phyloP scores from a whole-genome alignment of 1,140 invertebrate genomes.

The Brachionus calyciflorus region DNA sequence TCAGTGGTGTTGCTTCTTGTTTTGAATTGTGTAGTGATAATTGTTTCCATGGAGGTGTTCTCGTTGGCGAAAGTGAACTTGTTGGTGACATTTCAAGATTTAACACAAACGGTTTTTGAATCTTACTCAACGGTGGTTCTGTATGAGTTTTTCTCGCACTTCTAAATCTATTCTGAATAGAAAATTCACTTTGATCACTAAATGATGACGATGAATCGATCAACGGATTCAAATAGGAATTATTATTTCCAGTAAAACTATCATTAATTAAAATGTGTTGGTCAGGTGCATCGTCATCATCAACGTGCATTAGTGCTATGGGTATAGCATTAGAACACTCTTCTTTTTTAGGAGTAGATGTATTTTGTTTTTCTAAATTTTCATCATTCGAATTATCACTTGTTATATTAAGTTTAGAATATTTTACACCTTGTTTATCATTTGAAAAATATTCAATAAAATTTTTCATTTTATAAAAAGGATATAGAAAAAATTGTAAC shows the following conservation, averaged over 20 bases:
- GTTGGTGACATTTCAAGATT: constrained; percentile 27
- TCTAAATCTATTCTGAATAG: constrained; percentile 5
- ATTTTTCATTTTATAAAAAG: background rate
- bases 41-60: constrained; percentile 43
- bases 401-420: background rate
- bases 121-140: background rate
- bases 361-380: constrained; percentile 32
- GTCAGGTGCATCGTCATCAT: constrained; percentile 36
- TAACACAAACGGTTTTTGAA: background rate
- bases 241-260: constrained; percentile 13
- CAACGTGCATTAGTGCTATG: background rate
- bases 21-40: constrained; percentile 1
- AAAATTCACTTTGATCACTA: constrained; percentile 39
- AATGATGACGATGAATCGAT: constrained; percentile 34
- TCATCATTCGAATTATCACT: constrained; percentile 4
- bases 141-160: constrained; percentile 25
- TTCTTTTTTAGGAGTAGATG: constrained; percentile 20
- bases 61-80: constrained; percentile 17
- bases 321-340: background rate
- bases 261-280: background rate
- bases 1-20: background rate
- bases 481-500: background rate
- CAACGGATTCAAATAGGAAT: constrained; percentile 35
- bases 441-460: background rate
- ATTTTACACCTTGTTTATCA: background rate